These are phyloP conservation scores for Oreochromis aureus DNA, from an alignment of 2,113 vertebrate genomes.

Conservation along the genomic window DNA sequence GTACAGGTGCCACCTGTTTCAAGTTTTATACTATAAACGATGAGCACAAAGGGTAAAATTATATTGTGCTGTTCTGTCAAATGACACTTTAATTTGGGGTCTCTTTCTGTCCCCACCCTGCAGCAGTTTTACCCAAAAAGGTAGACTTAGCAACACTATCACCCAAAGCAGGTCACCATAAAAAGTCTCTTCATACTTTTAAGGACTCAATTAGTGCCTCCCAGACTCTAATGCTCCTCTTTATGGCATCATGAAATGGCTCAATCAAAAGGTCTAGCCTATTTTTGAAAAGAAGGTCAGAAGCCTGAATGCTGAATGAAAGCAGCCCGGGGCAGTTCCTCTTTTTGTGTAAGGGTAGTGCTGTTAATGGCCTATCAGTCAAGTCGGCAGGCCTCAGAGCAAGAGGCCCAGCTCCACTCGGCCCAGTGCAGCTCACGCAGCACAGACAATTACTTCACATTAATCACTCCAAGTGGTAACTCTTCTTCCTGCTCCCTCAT, in stretches of 20 bases:
- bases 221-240: constrained; percentile 4
- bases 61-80: neutral
- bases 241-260: constrained; percentile 4
- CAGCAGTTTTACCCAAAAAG: neutral
- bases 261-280: constrained; percentile 48
- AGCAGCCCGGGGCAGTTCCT: constrained; percentile 34
- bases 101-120: neutral
- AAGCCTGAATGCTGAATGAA: constrained; percentile 22
- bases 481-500: constrained; percentile 36
- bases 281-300: constrained; percentile 61
- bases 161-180: neutral
- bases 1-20: neutral
- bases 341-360: constrained; percentile 15
- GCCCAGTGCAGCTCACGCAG: neutral
- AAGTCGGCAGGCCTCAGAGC: constrained; percentile 33
- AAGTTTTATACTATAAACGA: neutral
- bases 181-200: neutral
- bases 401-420: constrained; percentile 26
- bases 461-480: constrained; percentile 34
- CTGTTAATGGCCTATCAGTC: constrained; percentile 54
- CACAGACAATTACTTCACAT: constrained; percentile 59
- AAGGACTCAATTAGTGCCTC: constrained; percentile 2
- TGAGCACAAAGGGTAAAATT: fast-evolving
- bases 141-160: neutral
- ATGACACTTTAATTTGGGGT: neutral